Base-by-base conservation (phyloP, 1,140 invertebrate genomes). In the Acromyrmex echinatior region DNA sequence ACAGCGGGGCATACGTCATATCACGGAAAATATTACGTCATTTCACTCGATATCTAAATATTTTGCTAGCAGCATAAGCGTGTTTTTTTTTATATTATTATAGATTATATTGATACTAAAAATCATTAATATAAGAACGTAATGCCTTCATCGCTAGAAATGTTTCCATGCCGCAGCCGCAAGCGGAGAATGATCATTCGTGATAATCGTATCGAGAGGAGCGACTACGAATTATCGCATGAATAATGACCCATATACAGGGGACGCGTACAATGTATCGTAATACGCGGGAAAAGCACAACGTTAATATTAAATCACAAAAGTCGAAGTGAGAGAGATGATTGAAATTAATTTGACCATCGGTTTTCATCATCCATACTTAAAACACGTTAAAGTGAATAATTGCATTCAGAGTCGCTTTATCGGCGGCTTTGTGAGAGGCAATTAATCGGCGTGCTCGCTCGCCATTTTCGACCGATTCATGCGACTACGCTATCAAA, bases 321-420 rank as follows among this genome's bases (percentile, higher is more conserved):
- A 56, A 62, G 78, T 80, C 56, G 70, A 62, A 76, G 49, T 53
- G 53, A 49, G 21, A 49, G 39, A 21, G 45, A 73, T 28, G 39
- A 84, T 76, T 79, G 31, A 74, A 84, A 84, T 84, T 74, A 74
- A 84, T 62, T 62, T 45, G 39, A 35, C 65, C 53, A 62, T 80
- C 78, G 62, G 63, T 70, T 62, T 49, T 60, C 80, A 84, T 84
- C 70, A 63, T 25, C 39, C 70, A 25, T 49, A 76, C 80, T 84
- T 84, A 84, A 58, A 84, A 84, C 80, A 84, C 80, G 80, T 82
- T 74, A 60, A 74, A 74, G 39, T 84, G 80, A 84, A 62, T 84
- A 84, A 84, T 76, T 84, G 71, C 60, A 84, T 84, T 62, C n/a
- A 70, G 53, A 35, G 58, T 74, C 70, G 70, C 80, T 84, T 76